A percentile compares a stretch with the other conserved stretches of the same genome.
These are phyloP conservation scores for Podarcis muralis DNA, from an alignment of 2,113 vertebrate species.

Conservation along the genomic window DNA sequence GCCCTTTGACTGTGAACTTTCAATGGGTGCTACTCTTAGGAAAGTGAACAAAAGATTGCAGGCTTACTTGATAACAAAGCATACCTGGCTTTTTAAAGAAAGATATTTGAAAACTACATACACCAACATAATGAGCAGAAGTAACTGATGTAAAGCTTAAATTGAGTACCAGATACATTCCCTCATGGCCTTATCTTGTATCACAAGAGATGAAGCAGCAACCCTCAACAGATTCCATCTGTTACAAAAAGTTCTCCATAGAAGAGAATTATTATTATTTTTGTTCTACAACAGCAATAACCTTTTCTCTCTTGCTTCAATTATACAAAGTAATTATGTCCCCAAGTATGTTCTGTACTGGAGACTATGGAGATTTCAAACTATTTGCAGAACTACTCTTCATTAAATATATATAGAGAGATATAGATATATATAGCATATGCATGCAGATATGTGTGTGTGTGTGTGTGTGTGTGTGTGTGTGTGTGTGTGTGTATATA, in stretches of 20 bases:
- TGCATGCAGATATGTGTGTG: constrained; percentile 8
- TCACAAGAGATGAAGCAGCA: neutral
- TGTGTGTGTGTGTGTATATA: no score
- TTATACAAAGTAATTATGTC: constrained; percentile 41
- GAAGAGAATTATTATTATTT: neutral
- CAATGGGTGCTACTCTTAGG: neutral
- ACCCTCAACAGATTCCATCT: constrained; percentile 29
- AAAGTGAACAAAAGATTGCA: neutral
- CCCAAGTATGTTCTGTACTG: constrained; percentile 26
- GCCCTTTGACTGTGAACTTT: neutral
- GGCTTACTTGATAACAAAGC: constrained; percentile 7
- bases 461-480: no score
- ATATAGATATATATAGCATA: constrained; percentile 9
- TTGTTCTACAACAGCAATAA: neutral
- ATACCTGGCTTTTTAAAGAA: constrained; percentile 8
- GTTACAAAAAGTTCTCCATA: neutral
- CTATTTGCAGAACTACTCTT: constrained; percentile 52
- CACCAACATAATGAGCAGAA: neutral
- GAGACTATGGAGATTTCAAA: constrained; percentile 45
- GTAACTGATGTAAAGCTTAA: neutral
- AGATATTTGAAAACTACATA: constrained; percentile 13
- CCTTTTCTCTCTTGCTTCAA: no score
- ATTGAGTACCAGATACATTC: neutral
- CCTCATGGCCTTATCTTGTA: neutral
- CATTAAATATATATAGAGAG: constrained; percentile 52